These are phyloP conservation scores for Heliconius charithonia DNA, from an alignment of 2,888 invertebrate genomes.

Conservation along the genomic window DNA sequence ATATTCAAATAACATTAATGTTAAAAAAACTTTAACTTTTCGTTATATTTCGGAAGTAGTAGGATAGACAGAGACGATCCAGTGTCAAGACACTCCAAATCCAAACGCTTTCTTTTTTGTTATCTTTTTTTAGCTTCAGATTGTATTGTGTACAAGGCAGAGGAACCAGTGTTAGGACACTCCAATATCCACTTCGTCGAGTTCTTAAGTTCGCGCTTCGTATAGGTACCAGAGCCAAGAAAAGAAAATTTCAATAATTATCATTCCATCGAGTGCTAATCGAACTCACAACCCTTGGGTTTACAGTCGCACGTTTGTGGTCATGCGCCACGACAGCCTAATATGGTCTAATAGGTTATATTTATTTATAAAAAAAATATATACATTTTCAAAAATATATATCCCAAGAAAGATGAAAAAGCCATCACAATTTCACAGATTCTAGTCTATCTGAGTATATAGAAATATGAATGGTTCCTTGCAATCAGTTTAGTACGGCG, in stretches of 20 bases:
- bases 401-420: not conserved
- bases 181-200: not conserved
- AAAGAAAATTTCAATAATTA: no score
- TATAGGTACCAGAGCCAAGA: not conserved
- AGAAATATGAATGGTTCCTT: slow-evolving; percentile 23
- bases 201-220: not conserved
- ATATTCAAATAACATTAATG: no score
- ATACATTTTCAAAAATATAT: not conserved
- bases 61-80: no score
- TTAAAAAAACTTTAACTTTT: no score
- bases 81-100: no score
- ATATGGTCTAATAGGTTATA: no score
- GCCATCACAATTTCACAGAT: not conserved
- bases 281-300: no score
- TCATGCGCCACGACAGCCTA: no score
- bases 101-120: no score
- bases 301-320: no score
- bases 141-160: not conserved
- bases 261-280: no score
- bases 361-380: not conserved
- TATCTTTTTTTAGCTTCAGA: not conserved
- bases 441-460: slow-evolving; percentile 2
- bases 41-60: no score
- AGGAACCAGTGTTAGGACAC: not conserved
- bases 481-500: slow-evolving; percentile 31